Conservation (phyloP, 2,888 invertebrate species). For the Xanthorhoe spadicearia region DNA sequence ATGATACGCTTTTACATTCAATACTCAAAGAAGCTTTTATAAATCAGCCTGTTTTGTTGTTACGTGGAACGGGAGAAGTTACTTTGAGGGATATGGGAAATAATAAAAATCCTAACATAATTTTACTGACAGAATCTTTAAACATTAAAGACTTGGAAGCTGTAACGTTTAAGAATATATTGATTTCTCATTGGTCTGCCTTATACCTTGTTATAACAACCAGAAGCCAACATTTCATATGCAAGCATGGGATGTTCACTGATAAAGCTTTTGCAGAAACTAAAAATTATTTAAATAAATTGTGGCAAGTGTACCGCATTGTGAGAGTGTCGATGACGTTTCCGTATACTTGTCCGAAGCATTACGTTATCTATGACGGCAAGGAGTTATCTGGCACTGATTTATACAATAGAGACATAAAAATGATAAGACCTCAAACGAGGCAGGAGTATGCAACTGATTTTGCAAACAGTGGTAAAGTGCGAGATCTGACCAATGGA, state of each 20-base stretch:
- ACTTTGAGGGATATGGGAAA: neutral
- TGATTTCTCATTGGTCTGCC: conserved; percentile 48
- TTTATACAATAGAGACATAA: conserved; percentile 57
- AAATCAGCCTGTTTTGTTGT: conserved; percentile 32
- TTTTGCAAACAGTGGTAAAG: conserved; percentile 36
- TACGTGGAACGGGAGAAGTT: conserved; percentile 21
- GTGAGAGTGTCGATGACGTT: conserved; percentile 50
- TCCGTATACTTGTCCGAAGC: conserved; percentile 55
- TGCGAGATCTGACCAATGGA: conserved; percentile 43
- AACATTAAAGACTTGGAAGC: conserved; percentile 22
- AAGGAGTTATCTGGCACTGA: conserved; percentile 41
- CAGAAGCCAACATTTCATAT: conserved; percentile 43
- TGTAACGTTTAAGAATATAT: conserved; percentile 15
- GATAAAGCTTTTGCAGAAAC: conserved; percentile 38
- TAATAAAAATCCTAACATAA: conserved; percentile 25
- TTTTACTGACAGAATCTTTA: conserved; percentile 30
- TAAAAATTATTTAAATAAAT: conserved; percentile 52
- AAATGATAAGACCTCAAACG: conserved; percentile 41
- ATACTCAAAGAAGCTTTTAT: conserved; percentile 25
- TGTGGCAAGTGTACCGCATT: conserved; percentile 56
- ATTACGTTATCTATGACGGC: conserved; percentile 49
- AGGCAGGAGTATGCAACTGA: conserved; percentile 29
- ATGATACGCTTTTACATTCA: conserved; percentile 21
- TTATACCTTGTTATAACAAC: conserved; percentile 52
- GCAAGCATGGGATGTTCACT: conserved; percentile 49